Conservation (phyloP, 1,140 invertebrate species). For the Cotesia chilonis region DNA sequence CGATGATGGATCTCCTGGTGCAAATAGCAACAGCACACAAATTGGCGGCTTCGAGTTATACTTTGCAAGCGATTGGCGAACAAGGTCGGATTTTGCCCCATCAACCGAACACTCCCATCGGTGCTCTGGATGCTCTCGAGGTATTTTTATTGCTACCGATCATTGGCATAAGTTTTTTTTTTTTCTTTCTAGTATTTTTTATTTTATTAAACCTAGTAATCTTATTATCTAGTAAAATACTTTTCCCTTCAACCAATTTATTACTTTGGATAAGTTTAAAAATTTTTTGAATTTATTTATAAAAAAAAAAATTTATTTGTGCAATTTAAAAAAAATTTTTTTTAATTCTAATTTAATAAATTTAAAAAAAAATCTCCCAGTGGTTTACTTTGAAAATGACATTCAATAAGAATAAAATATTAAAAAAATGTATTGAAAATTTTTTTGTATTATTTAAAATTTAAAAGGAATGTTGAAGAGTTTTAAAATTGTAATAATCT, state of each 20-base stretch:
- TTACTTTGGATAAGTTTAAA: no score
- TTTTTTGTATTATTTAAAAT: no score
- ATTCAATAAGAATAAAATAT: no score
- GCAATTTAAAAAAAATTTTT: no score
- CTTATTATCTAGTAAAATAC: background rate
- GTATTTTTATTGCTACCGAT: slow-evolving; percentile 46
- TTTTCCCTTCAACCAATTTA: no score
- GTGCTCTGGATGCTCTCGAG: slow-evolving; percentile 70
- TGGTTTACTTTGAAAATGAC: background rate
- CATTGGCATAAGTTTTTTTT: background rate
- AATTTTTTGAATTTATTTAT: no score
- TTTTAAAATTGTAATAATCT: no score
- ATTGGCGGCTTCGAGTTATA: slow-evolving; percentile 76
- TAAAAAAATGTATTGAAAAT: no score
- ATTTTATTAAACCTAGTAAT: background rate
- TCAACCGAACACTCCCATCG: slow-evolving; percentile 84
- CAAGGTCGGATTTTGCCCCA: slow-evolving; percentile 73
- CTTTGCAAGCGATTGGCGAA: slow-evolving; percentile 74
- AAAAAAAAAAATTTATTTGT: no score
- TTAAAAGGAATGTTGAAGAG: no score
- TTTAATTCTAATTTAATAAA: no score
- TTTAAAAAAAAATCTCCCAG: background rate
- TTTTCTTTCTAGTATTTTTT: background rate
- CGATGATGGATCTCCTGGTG: slow-evolving; percentile 85
- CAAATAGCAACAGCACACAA: slow-evolving; percentile 79